A percentile compares a stretch with the other conserved stretches of the same genome.
phyloP scores from a whole-genome alignment of 1,140 invertebrate genomes.

The Neodiprion fabricii region DNA sequence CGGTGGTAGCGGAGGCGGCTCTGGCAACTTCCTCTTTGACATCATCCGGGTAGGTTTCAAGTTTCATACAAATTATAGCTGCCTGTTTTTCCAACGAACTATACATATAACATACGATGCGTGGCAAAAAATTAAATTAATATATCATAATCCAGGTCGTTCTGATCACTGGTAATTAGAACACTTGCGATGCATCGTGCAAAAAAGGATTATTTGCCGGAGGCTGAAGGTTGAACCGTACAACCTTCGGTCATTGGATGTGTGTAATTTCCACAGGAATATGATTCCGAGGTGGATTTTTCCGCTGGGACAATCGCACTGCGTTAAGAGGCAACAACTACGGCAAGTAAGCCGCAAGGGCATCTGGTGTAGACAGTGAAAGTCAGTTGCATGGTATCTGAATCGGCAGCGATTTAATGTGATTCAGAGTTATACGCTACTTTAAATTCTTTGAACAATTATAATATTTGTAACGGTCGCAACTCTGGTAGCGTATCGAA shows the following conservation, averaged over 20 bases:
- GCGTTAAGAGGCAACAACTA: background rate
- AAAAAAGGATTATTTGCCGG: background rate
- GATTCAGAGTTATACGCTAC: too few relatives aligned
- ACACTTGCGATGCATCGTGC: background rate
- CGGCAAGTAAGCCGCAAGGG: background rate
- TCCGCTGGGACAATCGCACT: too few relatives aligned
- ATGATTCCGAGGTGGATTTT: background rate
- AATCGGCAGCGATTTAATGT: too few relatives aligned
- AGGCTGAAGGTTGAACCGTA: background rate
- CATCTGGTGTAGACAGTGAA: slow-evolving; percentile 15
- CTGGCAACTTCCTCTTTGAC: slow-evolving; percentile 87
- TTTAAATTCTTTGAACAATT: too few relatives aligned
- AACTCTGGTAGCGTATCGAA: too few relatives aligned
- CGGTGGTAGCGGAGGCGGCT: slow-evolving; percentile 69
- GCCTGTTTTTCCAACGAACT: too few relatives aligned
- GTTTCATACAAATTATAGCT: background rate
- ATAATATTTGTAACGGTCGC: too few relatives aligned
- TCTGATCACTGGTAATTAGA: background rate
- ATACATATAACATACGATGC: too few relatives aligned
- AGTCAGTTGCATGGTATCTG: background rate
- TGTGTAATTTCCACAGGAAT: background rate
- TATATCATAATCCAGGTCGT: background rate
- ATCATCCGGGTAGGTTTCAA: slow-evolving; percentile 78
- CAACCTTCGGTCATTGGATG: background rate
- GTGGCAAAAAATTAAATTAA: too few relatives aligned